Conservation (phyloP, 2,797 vertebrate genomes). For the Coregonus ussuriensis region DNA sequence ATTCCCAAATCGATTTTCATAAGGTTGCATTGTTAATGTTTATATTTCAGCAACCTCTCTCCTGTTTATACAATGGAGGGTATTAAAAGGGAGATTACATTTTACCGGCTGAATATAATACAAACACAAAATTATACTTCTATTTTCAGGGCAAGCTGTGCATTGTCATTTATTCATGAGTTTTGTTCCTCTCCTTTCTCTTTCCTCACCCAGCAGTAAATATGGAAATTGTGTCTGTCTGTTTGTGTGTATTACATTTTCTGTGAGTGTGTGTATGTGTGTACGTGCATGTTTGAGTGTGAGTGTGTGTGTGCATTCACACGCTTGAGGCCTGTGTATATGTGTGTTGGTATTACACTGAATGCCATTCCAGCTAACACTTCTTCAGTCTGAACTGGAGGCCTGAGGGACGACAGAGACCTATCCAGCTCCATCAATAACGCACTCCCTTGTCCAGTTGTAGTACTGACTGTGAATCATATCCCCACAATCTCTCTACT, state of each 20-base stretch:
- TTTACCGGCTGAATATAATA: constrained; percentile 89
- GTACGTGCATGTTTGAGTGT: not conserved
- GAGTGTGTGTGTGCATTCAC: constrained; percentile 33
- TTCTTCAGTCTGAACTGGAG: constrained; percentile 31
- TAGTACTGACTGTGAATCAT: constrained; percentile 57
- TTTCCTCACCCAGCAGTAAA: constrained; percentile 83
- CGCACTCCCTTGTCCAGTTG: constrained; percentile 48
- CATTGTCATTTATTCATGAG: constrained; percentile 99
- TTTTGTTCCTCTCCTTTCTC: constrained; percentile 69
- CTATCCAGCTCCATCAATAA: constrained; percentile 52
- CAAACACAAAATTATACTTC: constrained; percentile 94
- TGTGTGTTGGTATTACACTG: constrained; percentile 52
- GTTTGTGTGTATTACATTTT: constrained; percentile 83
- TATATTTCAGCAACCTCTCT: constrained; percentile 80
- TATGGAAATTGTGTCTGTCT: constrained; percentile 94
- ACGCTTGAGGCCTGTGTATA: constrained; percentile 35
- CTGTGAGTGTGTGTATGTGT: constrained; percentile 46
- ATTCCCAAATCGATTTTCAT: constrained; percentile 89
- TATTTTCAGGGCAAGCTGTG: constrained; percentile 85
- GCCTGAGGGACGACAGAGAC: constrained; percentile 45
- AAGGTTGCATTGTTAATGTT: constrained; percentile 86
- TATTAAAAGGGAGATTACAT: constrained; percentile 97
- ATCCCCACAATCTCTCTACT: constrained; percentile 34
- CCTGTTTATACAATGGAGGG: constrained; percentile 84
- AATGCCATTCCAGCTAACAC: constrained; percentile 40